These are phyloP conservation scores for Orthosia gracilis DNA, from an alignment of 2,888 invertebrate genomes.

Conservation along the genomic window DNA sequence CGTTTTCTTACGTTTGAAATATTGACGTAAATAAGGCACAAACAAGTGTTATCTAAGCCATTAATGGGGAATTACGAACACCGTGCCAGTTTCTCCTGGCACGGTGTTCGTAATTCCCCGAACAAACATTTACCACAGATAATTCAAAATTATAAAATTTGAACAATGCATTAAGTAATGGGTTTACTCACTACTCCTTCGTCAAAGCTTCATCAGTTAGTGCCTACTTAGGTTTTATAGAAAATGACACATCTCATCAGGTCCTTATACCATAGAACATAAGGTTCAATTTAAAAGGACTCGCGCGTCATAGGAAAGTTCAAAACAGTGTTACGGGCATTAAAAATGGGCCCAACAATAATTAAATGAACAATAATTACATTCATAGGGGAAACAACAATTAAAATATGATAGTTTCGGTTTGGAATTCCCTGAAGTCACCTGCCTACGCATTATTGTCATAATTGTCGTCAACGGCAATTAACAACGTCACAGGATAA, in stretches of 20 bases:
- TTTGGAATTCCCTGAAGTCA: constrained; percentile 17
- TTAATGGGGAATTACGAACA: too few relatives aligned
- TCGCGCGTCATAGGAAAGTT: background rate
- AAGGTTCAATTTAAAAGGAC: constrained; percentile 9
- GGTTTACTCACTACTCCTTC: background rate
- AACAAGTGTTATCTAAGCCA: too few relatives aligned
- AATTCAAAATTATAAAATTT: background rate
- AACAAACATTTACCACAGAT: background rate
- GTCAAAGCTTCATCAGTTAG: background rate
- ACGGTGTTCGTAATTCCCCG: background rate
- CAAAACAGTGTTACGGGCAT: background rate
- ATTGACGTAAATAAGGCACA: too few relatives aligned
- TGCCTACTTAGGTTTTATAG: background rate
- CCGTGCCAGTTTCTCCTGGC: too few relatives aligned
- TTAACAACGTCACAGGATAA: constrained; percentile 1
- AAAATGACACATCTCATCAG: background rate
- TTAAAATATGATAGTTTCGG: background rate
- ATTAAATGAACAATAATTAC: too few relatives aligned
- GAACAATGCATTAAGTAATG: background rate
- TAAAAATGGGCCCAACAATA: background rate
- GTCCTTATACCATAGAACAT: background rate
- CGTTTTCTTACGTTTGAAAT: too few relatives aligned
- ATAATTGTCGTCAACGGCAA: constrained; percentile 14
- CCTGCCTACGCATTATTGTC: background rate
- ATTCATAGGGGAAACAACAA: constrained; percentile 2